Evolutionary conservation across 2,113 vertebrate genomes (phyloP).

Genomic region (Gorsachius goisagi): DNA sequence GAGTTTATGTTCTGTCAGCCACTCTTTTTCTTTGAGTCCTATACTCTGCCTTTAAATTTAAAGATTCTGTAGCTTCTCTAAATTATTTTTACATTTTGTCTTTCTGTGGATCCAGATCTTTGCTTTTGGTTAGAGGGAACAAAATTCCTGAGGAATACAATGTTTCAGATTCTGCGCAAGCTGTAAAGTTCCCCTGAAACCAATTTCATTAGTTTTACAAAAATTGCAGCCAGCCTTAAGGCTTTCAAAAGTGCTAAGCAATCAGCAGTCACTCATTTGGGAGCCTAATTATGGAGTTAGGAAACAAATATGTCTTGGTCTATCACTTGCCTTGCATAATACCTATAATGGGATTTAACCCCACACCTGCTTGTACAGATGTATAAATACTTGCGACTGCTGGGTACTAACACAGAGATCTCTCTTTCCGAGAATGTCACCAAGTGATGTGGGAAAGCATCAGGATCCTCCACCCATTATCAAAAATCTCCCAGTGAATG

Average conservation of each 20-base stretch:
- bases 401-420: neutral
- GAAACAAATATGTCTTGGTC: conserved; percentile 42
- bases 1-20: neutral
- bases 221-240: conserved; percentile 56
- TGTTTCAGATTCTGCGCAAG: conserved; percentile 25
- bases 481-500: neutral
- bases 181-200: conserved; percentile 49
- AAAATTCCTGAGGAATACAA: neutral
- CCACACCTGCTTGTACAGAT: conserved; percentile 1
- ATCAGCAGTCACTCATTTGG: conserved; percentile 54
- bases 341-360: neutral
- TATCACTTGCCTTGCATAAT: conserved; percentile 37
- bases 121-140: neutral
- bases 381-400: neutral
- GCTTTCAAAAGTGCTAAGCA: conserved; percentile 62
- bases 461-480: neutral
- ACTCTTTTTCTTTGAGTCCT: neutral
- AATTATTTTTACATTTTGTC: neutral
- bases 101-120: neutral
- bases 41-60: neutral
- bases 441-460: neutral
- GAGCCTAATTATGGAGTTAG: conserved; percentile 49
- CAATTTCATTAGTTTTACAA: conserved; percentile 51
- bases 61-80: neutral
- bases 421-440: neutral